These are phyloP conservation scores for Drosophila peninsularis DNA, from an alignment of 2,888 invertebrate species.

Conservation along the genomic window DNA sequence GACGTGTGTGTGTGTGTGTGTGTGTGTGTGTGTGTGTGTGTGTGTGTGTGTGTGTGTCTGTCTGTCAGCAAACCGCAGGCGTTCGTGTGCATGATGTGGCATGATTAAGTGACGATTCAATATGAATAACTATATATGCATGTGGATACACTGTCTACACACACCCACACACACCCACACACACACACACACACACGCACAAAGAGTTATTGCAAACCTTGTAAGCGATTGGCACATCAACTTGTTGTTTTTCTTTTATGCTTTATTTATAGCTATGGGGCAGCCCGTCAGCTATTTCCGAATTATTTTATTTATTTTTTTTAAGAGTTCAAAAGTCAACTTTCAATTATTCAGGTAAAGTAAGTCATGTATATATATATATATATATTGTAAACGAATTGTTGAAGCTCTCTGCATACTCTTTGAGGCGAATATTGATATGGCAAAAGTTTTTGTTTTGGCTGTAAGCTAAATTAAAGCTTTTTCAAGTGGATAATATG, in stretches of 20 bases:
- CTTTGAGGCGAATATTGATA: background rate
- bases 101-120: constrained; percentile 59
- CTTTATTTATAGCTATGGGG: constrained; percentile 11
- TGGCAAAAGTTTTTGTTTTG: background rate
- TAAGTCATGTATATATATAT: background rate
- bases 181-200: too few relatives aligned
- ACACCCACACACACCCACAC: background rate
- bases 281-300: constrained; percentile 20
- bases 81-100: constrained; percentile 35
- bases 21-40: background rate
- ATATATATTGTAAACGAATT: background rate
- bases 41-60: constrained; percentile 1
- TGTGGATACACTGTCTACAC: constrained; percentile 2
- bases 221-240: background rate
- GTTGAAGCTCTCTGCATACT: background rate
- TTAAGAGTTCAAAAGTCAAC: background rate
- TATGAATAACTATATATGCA: constrained; percentile 18
- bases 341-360: background rate
- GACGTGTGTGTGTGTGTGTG: background rate
- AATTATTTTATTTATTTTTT: background rate
- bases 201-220: constrained; percentile 8
- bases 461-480: background rate
- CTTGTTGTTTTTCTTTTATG: background rate
- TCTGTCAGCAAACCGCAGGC: constrained; percentile 40
- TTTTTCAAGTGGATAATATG: background rate